Evolutionary conservation across 2,888 invertebrate genomes (phyloP).

Genomic region (Ethmia dodecea): DNA sequence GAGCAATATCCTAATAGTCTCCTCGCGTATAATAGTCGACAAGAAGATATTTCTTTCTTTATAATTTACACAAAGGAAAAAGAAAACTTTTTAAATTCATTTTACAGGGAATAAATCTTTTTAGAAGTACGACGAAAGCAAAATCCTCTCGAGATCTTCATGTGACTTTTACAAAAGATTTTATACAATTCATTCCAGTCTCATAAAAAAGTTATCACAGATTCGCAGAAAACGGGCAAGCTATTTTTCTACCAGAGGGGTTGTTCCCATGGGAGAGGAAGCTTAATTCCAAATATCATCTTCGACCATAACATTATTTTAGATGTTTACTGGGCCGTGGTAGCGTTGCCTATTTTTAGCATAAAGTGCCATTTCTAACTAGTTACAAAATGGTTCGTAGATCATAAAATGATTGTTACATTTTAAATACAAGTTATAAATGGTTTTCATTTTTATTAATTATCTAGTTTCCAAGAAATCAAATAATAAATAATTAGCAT

Average conservation of each 20-base stretch:
- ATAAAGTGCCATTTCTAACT: too few relatives aligned
- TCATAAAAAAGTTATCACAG: conserved; percentile 71
- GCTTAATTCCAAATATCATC: conserved; percentile 44
- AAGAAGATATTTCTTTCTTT: too few relatives aligned
- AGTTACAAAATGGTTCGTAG: too few relatives aligned
- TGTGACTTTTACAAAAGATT: conserved; percentile 66
- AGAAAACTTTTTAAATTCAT: conserved; percentile 20
- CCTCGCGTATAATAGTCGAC: too few relatives aligned
- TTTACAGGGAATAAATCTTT: conserved; percentile 57
- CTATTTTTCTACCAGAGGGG: conserved; percentile 62
- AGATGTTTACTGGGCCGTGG: conserved; percentile 23
- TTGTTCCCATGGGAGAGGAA: conserved; percentile 54
- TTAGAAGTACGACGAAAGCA: conserved; percentile 53
- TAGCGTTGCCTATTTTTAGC: too few relatives aligned
- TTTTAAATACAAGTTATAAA: too few relatives aligned
- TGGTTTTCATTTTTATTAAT: too few relatives aligned
- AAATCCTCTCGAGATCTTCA: conserved; percentile 59
- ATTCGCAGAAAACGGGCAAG: conserved; percentile 64
- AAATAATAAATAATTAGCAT: too few relatives aligned
- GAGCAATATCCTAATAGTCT: too few relatives aligned
- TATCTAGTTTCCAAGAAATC: too few relatives aligned
- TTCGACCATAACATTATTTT: conserved; percentile 35
- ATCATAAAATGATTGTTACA: too few relatives aligned
- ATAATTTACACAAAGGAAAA: not conserved
- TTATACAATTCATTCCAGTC: conserved; percentile 68